Base-by-base conservation (phyloP, 2,888 invertebrate species). In the Epicampocera succincta region DNA sequence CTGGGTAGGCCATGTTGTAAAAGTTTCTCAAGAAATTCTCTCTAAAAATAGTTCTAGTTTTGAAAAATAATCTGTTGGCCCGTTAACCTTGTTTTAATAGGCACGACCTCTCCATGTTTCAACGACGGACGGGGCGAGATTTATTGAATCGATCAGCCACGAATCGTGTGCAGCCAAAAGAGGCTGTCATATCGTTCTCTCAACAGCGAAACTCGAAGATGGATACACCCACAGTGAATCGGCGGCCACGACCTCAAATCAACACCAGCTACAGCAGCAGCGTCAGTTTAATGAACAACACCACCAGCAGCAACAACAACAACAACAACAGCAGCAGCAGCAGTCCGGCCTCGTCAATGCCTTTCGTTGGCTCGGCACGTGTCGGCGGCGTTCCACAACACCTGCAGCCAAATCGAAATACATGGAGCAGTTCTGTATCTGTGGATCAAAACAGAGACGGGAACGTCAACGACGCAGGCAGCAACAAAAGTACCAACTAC, bases 341-440 rank as follows among this genome's bases (percentile, higher is more conserved):
- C 84, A 66, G 83, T 83, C 83, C 65, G 65, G 82, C 44, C 6
- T 81, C 80, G 72, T 74, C 82, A 82, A 82, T 74, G 78, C 82
- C 78, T 42, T 80, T 84, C 86, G 87, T 63, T 89, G 88, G 89
- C 84, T 88, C 87, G 85, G 87, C 71, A 17, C 84, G 85, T 83
- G 89, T 87, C 85, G 88, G 85, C 85, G 88, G 60, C 84, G 89
- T 29, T 85, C 88, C 83, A 86, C 87, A 85, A 87, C 88, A 86
- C 87, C 90, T 85, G 87, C 90, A 85, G 86, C 90, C 86, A 90
- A 91, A 87, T 89, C 91, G 85, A 89, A 93, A 92, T 93, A 93
- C 93, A 93, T 94, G 93, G 93, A 93, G 92, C 93, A 93, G 86
- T 93, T 94, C 93, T 94, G 93, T 92, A 93, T 94, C 92, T 94